Conservation (phyloP, 1,140 invertebrate genomes). For the Phthorimaea operculella region DNA sequence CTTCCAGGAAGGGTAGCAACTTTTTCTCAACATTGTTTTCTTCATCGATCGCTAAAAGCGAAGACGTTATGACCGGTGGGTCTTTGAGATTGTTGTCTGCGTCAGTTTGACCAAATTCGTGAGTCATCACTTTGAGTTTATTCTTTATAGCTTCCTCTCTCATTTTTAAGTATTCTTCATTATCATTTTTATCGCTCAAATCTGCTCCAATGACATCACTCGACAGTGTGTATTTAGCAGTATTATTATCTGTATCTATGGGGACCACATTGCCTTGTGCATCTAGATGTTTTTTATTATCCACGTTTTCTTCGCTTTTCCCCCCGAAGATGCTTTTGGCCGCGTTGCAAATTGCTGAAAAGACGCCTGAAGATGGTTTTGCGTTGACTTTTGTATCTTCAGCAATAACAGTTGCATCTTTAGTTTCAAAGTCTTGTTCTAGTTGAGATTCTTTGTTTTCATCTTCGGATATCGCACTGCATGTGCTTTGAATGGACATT, state of each 20-base stretch:
- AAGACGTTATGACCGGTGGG: constrained; percentile 14
- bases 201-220: constrained; percentile 49
- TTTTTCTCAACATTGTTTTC: constrained; percentile 43
- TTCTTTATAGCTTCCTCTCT: constrained; percentile 50
- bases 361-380: constrained; percentile 34
- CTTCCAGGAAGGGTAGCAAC: constrained; percentile 35
- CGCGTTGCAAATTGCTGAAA: constrained; percentile 43
- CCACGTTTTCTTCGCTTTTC: constrained; percentile 26
- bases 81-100: constrained; percentile 45
- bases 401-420: constrained; percentile 14
- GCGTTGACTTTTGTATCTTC: constrained; percentile 22
- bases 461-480: constrained; percentile 37
- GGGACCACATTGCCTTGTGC: constrained; percentile 49
- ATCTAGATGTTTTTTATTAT: constrained; percentile 48
- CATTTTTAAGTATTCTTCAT: constrained; percentile 35
- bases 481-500: constrained; percentile 45
- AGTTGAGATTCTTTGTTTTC: constrained; percentile 15
- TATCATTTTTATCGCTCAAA: constrained; percentile 33
- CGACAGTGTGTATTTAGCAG: constrained; percentile 30
- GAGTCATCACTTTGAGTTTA: constrained; percentile 54
- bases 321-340: constrained; percentile 47
- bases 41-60: constrained; percentile 32
- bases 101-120: constrained; percentile 51
- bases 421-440: constrained; percentile 7
- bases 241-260: constrained; percentile 24